These are phyloP conservation scores for Cryptops parisi DNA, from an alignment of 2,888 invertebrate genomes.

Conservation along the genomic window DNA sequence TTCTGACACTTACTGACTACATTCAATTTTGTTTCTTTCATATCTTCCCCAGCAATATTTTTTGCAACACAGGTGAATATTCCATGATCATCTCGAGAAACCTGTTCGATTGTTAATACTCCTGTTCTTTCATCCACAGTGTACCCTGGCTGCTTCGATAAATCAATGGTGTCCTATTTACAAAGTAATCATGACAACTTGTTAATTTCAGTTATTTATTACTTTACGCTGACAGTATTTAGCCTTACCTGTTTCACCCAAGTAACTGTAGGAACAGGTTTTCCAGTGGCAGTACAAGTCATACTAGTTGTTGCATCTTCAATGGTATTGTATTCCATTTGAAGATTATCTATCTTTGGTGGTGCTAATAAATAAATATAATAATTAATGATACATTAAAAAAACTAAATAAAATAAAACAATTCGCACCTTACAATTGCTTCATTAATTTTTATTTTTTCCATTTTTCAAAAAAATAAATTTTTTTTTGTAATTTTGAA, in stretches of 20 bases:
- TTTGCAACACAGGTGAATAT: slow-evolving; percentile 64
- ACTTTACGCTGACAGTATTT: too few relatives aligned
- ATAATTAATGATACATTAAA: neutral
- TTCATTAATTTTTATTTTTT: too few relatives aligned
- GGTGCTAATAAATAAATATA: slow-evolving; percentile 31
- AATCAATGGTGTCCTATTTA: slow-evolving; percentile 44
- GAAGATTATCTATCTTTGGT: slow-evolving; percentile 8
- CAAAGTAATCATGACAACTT: neutral
- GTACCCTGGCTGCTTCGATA: slow-evolving; percentile 40
- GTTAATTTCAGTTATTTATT: neutral
- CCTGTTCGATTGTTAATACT: slow-evolving; percentile 52
- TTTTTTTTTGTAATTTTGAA: too few relatives aligned
- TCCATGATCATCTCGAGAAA: slow-evolving; percentile 62
- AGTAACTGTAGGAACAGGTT: slow-evolving; percentile 64
- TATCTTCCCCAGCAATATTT: slow-evolving; percentile 53
- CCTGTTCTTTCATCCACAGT: slow-evolving; percentile 40
- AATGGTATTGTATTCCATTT: slow-evolving; percentile 41
- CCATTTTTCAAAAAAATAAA: too few relatives aligned
- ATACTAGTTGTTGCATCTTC: slow-evolving; percentile 66
- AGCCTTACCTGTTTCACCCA: slow-evolving; percentile 50
- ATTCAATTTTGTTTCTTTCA: slow-evolving; percentile 36
- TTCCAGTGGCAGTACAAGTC: slow-evolving; percentile 62
- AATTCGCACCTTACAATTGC: too few relatives aligned
- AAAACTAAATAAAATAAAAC: neutral
- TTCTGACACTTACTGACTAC: slow-evolving; percentile 17